Evolutionary conservation across 2,888 invertebrate species (phyloP).

Genomic region (Trichacis sp.): DNA sequence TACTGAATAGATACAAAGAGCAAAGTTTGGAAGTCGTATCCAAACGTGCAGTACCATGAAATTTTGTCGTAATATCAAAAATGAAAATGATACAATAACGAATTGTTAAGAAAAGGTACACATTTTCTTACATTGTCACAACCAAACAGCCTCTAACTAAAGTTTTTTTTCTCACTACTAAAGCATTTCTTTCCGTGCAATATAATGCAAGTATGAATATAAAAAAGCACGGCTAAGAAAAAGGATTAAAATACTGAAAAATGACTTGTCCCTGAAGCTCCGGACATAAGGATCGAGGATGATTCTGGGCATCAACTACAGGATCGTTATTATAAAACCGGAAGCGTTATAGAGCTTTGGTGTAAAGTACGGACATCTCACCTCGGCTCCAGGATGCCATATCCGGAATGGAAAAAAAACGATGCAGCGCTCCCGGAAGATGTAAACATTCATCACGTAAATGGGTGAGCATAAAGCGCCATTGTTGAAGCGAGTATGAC

Average conservation of each 20-base stretch:
- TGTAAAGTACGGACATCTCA: constrained; percentile 72
- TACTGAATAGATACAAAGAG: too few species aligned
- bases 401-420: constrained; percentile 64
- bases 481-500: constrained; percentile 16
- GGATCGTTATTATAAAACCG: constrained; percentile 81
- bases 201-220: too few species aligned
- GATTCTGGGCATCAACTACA: constrained; percentile 78
- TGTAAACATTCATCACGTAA: constrained; percentile 62
- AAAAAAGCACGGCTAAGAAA: not conserved
- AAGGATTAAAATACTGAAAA: not conserved
- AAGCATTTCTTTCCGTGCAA: too few species aligned
- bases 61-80: too few species aligned
- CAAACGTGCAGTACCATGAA: too few species aligned
- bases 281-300: constrained; percentile 79
- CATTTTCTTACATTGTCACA: too few species aligned
- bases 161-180: too few species aligned
- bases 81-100: too few species aligned
- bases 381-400: constrained; percentile 62
- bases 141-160: too few species aligned
- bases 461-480: constrained; percentile 55
- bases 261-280: constrained; percentile 70
- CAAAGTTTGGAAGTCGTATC: too few species aligned
- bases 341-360: constrained; percentile 79
- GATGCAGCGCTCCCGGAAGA: constrained; percentile 58
- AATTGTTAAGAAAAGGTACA: too few species aligned